phyloP scores from a whole-genome alignment of 2,113 vertebrate genomes.

The Perccottus glenii region DNA sequence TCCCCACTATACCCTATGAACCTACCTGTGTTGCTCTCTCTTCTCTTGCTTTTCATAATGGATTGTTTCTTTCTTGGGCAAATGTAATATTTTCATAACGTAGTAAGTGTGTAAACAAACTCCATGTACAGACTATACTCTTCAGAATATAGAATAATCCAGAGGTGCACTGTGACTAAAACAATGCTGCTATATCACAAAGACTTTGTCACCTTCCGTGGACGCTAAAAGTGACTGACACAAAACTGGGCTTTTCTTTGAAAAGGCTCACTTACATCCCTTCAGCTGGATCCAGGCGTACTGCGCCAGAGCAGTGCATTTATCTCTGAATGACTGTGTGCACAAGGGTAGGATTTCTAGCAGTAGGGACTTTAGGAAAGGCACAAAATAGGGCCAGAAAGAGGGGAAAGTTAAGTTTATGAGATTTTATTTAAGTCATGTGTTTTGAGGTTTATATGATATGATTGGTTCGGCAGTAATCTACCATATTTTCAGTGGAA shows the following conservation, averaged over 20 bases:
- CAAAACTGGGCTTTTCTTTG: conserved; percentile 33
- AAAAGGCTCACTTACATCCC: conserved; percentile 26
- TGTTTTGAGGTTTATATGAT: not conserved
- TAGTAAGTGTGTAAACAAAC: conserved; percentile 58
- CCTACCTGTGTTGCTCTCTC: conserved; percentile 50
- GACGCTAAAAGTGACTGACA: conserved; percentile 31
- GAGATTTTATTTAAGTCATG: not conserved
- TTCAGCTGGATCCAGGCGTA: conserved; percentile 33
- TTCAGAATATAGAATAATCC: conserved; percentile 45
- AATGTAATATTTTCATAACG: conserved; percentile 74
- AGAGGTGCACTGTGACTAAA: conserved; percentile 74
- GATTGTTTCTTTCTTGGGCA: conserved; percentile 56
- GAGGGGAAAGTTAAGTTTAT: not conserved
- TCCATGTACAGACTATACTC: conserved; percentile 56
- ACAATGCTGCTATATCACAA: conserved; percentile 76
- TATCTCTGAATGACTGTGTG: conserved; percentile 45
- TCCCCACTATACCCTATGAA: conserved; percentile 41
- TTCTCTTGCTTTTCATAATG: conserved; percentile 55
- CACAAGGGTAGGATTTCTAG: conserved; percentile 36
- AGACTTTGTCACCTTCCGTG: conserved; percentile 49
- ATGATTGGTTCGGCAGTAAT: too few species aligned
- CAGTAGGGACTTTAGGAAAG: conserved; percentile 49
- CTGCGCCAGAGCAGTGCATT: conserved; percentile 34
- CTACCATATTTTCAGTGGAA: too few species aligned
- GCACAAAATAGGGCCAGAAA: not conserved